Evolutionary conservation across 2,888 invertebrate species (phyloP), one percentile per base, ranked within the genome.

Genomic region (Anodontia alba): DNA sequence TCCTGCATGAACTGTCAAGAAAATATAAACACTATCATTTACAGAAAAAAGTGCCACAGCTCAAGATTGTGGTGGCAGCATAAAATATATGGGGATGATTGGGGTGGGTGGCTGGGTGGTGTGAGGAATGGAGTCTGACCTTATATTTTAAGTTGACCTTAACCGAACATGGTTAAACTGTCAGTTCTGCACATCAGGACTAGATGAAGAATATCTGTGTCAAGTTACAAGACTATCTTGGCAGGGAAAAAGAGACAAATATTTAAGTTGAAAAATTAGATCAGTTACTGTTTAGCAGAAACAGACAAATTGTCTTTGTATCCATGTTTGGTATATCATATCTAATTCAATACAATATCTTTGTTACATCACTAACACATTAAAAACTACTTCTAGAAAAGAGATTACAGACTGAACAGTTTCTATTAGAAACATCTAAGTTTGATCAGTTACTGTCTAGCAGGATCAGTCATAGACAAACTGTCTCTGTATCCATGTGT

Each of bases 1-100:
- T 99, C 99, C 5, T 96, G 95, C 94, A 97, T 96, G 94, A 99
- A 99, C 95, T 96, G 81, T 12, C 87, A 88, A 31, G 72, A 23
- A 43, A 72, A 31, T 10, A 38, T 23, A 23, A n/a, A n/a, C n/a
- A n/a, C n/a, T n/a, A n/a, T n/a, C n/a, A n/a, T n/a, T n/a, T n/a
- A 7, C n/a, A n/a, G n/a, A n/a, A n/a, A n/a, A 71, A 20, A 23
- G 49, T 43, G 29, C 0, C 43, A 49, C 26, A 3, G 71, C 51
- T 49, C n/a, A n/a, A 12, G 15, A 29, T 38, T 20, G 17, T 10
- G 12, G 15, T 15, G 8, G 33, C 17, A 67, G 69, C 69, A 15
- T 15, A 46, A 20, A 20, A 15, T 20, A 46, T 46, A 46, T 46
- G 20, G 49, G 15, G 49, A 46, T 20, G 49, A n/a, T n/a, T n/a